These are phyloP conservation scores for Stylophora pistillata DNA, from an alignment of 64 coral and sea anemone species.

Conservation along the genomic window DNA sequence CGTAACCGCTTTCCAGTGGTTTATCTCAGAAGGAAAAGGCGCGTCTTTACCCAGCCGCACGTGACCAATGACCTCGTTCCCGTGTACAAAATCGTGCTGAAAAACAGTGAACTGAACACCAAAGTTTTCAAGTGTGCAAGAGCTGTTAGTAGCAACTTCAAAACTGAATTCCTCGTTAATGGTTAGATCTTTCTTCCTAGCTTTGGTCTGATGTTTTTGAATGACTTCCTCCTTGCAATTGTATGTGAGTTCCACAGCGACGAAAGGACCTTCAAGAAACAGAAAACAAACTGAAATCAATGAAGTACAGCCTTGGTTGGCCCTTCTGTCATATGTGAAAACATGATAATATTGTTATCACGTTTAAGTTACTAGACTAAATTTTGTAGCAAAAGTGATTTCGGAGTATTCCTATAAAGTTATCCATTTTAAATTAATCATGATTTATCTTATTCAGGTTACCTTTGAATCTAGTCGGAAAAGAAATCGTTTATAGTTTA, in stretches of 20 bases:
- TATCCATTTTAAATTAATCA: too few species aligned
- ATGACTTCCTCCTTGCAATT: conserved; percentile 39
- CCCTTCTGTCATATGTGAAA: neutral
- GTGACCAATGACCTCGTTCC: conserved; percentile 71
- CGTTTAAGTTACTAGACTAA: too few species aligned
- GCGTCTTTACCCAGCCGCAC: conserved; percentile 65
- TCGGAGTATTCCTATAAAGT: too few species aligned
- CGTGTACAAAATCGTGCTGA: conserved; percentile 64
- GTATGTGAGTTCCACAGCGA: conserved; percentile 75
- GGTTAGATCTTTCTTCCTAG: conserved; percentile 11
- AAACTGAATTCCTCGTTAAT: conserved; percentile 66
- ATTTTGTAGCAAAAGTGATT: too few species aligned
- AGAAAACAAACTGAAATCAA: neutral
- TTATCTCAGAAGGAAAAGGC: conserved; percentile 60
- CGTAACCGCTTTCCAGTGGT: conserved; percentile 76
- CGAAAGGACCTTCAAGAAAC: conserved; percentile 36
- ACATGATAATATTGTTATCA: too few species aligned
- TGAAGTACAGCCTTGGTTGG: neutral
- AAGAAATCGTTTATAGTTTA: too few species aligned
- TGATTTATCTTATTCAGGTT: too few species aligned
- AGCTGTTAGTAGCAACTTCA: conserved; percentile 69
- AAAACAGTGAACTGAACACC: conserved; percentile 65
- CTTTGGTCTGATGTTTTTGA: conserved; percentile 53
- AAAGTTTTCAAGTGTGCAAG: conserved; percentile 67
- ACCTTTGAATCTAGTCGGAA: too few species aligned